Percentiles rank a stretch among this genome's conserved stretches.
These are phyloP conservation scores for Zapus hudsonius DNA, from an alignment of 2,113 vertebrate species.

Conservation along the genomic window DNA sequence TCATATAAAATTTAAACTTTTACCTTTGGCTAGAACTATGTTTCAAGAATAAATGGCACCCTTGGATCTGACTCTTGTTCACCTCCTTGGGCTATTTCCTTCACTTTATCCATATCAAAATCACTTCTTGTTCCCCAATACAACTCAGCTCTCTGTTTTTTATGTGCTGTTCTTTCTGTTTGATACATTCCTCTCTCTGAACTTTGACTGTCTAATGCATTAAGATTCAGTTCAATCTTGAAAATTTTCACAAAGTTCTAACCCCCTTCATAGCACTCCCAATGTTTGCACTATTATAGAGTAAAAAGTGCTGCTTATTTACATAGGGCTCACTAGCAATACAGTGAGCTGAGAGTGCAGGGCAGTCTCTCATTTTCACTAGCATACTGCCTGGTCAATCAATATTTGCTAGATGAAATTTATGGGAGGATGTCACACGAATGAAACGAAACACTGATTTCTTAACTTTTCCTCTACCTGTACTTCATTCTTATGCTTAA, in stretches of 20 bases:
- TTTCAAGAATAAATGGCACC: not conserved
- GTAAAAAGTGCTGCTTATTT: not conserved
- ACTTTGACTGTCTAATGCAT: not conserved
- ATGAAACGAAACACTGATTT: not conserved
- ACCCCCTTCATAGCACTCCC: not conserved
- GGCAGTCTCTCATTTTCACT: not conserved
- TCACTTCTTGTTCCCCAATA: slow-evolving; percentile 29
- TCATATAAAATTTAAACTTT: slow-evolving; percentile 22
- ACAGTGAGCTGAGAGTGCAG: not conserved
- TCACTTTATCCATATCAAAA: not conserved
- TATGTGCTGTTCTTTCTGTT: slow-evolving; percentile 24
- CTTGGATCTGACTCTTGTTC: not conserved
- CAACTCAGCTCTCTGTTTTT: not conserved
- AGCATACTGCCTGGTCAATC: not conserved
- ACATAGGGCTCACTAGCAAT: not conserved
- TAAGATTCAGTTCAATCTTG: slow-evolving; percentile 35
- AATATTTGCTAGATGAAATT: not conserved
- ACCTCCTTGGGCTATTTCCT: not conserved
- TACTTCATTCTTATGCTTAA: not conserved
- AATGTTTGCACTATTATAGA: not conserved
- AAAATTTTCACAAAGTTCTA: not conserved
- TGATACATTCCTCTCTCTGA: slow-evolving; percentile 26
- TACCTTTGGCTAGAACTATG: not conserved
- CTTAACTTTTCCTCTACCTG: not conserved
- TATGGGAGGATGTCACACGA: slow-evolving; percentile 24